Evolutionary conservation across 2,888 invertebrate species (phyloP), one percentile per base, ranked within the genome.

Genomic region (Sinotaia quadrata): DNA sequence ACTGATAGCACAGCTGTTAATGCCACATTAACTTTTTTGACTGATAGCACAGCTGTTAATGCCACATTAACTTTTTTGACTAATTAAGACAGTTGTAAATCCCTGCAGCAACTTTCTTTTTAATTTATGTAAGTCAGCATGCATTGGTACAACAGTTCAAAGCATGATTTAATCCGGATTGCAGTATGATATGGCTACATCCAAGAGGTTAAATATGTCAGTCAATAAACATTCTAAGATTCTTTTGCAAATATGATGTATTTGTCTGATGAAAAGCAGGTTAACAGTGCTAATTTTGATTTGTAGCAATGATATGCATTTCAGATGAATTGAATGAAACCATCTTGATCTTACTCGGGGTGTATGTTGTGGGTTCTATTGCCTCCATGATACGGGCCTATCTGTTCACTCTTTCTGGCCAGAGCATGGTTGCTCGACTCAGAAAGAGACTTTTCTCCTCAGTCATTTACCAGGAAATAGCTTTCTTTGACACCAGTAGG

Each of bases 401-500:
- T 83, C 63, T 85, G 37, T 87, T 86, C 67, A 85, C 83, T 18
- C 76, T 87, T 51, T 81, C 85, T 56, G 87, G 87, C 5, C 87
- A 87, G 72, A 69, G 86, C 33, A 77, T 87, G 37, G 87, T 87
- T 5, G 86, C 85, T 24, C 75, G 86, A 31, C 78, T 87, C n/a
- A 75, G 87, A 12, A 79, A 78, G 54, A 62, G 78, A 29, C 77
- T 87, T 7, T 87, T 86, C 68, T 67, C 61, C 18, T 73, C 76
- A 8, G 80, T 87, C 36, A 79, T 85, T 8, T 75, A 73, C 62
- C 86, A 87, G 69, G 87, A 87, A 56, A 75, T 87, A 15, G 85
- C 84, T 15, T 87, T 87, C 78, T 87, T 86, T 79, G 87, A 87
- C 74, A 75, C 75, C 10, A 87, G 79, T 68, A 84, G 86, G 85